Conservation (phyloP, 1,140 invertebrate genomes). For the Atta colombica region DNA sequence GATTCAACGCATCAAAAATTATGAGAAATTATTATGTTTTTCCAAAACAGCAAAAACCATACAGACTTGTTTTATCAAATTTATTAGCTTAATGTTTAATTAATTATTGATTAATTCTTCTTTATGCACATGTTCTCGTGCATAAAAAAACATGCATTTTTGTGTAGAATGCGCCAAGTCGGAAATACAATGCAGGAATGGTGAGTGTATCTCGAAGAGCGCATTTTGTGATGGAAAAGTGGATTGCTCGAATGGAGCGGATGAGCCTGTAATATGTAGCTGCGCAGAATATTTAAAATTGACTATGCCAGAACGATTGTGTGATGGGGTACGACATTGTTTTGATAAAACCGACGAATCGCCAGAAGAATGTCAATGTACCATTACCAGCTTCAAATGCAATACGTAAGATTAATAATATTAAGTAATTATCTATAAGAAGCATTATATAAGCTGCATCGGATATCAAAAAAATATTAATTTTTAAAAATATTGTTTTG, state of each 20-base stretch:
- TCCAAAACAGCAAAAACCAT: no score
- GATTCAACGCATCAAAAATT: no score
- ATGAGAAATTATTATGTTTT: no score
- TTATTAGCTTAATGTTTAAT: no score
- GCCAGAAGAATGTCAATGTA: conserved; percentile 89
- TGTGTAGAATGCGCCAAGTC: conserved; percentile 87
- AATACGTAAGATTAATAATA: conserved; percentile 79
- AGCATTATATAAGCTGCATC: no score
- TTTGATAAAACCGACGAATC: conserved; percentile 93
- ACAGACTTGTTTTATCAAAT: no score
- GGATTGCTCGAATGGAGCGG: conserved; percentile 91
- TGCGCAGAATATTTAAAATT: conserved; percentile 90
- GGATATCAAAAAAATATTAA: no score
- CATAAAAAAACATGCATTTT: neutral
- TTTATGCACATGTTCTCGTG: neutral
- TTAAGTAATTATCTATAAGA: no score
- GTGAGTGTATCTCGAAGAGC: conserved; percentile 90
- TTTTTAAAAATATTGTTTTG: no score
- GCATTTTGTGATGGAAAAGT: conserved; percentile 89
- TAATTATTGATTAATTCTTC: neutral
- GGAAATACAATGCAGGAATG: conserved; percentile 90
- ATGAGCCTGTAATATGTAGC: conserved; percentile 90
- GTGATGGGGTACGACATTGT: conserved; percentile 93
- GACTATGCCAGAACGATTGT: conserved; percentile 89
- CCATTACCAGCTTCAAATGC: conserved; percentile 86